These are phyloP conservation scores for Dryobota labecula DNA, from an alignment of 2,888 invertebrate species.

Conservation along the genomic window DNA sequence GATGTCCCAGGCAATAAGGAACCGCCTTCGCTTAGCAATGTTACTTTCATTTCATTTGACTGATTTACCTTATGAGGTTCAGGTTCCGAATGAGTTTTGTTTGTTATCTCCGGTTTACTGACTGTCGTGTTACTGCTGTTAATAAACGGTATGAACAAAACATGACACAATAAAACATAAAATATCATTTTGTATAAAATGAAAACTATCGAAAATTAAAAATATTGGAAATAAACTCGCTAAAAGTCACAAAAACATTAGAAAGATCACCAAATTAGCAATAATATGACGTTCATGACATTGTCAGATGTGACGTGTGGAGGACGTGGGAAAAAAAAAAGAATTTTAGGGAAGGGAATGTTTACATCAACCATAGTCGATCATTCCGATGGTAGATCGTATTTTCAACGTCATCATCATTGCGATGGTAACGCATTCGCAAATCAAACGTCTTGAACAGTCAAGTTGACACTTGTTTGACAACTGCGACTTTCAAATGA, in stretches of 20 bases:
- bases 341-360: not conserved
- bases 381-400: not conserved
- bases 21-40: conserved; percentile 79
- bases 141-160: conserved; percentile 68
- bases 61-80: conserved; percentile 39
- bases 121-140: conserved; percentile 61
- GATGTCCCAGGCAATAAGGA: conserved; percentile 69
- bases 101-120: conserved; percentile 49
- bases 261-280: conserved; percentile 29
- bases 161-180: conserved; percentile 66
- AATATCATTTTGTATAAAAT: conserved; percentile 70
- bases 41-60: conserved; percentile 68
- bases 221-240: conserved; percentile 31
- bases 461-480: conserved; percentile 54
- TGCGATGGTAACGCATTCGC: not conserved
- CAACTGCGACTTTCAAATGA: conserved; percentile 86
- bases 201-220: conserved; percentile 51
- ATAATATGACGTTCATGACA: conserved; percentile 41
- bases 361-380: conserved; percentile 23
- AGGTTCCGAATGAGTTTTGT: conserved; percentile 41
- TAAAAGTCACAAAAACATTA: conserved; percentile 49
- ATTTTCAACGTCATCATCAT: too few relatives aligned
- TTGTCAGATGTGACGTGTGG: conserved; percentile 26
- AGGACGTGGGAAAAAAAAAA: conserved; percentile 20
- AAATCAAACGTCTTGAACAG: not conserved